Evolutionary conservation across 2,797 vertebrate species (phyloP), one percentile per base, ranked within the genome.

Genomic region (Bryconaethiops microstoma): DNA sequence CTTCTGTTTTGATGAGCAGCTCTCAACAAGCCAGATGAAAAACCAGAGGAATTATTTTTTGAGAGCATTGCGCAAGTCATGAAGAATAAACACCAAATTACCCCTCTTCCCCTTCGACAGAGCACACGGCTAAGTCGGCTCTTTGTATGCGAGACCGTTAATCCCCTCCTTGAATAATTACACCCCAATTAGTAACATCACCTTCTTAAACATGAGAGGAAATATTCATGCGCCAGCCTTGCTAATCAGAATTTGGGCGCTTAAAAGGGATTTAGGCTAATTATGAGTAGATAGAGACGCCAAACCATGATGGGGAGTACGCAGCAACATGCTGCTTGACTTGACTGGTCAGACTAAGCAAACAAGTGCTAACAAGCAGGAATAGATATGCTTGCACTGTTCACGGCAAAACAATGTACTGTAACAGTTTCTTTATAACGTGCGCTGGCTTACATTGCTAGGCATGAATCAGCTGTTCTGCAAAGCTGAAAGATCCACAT

Each of bases 1-100:
- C 17, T 59, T 23, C 52, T 13, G n/a, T 72, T 72, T 6, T 55
- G 16, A 55, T 35, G 23, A 72, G 25, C 23, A 55, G 52, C 71
- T 74, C 52, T 73, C 35, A 54, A 25, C 50, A 54, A 73, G 70
- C 21, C 21, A 7, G 52, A 40, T 16, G 35, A 71, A 71, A 52
- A 29, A 35, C 10, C 1, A 21, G 35, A 3, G 1, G 2, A 45
- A 42, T 40, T 59, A 59, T 59, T 57, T 57, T 70, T 45, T 2
- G 4, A 14, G 52, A 39, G 29, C 17, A 59, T 4, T 17, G 35
- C 39, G 42, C 45, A n/a, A 42, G 19, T 57, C 54, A 40, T 14
- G n/a, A 42, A 16, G 19, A 40, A 57, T 29, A 35, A 57, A 9
- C 10, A n/a, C 29, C 29, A 68, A 21, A 16, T 25, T 4, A 16